phyloP scores from a whole-genome alignment of 2,888 invertebrate species.

The Incurvaria masculella region DNA sequence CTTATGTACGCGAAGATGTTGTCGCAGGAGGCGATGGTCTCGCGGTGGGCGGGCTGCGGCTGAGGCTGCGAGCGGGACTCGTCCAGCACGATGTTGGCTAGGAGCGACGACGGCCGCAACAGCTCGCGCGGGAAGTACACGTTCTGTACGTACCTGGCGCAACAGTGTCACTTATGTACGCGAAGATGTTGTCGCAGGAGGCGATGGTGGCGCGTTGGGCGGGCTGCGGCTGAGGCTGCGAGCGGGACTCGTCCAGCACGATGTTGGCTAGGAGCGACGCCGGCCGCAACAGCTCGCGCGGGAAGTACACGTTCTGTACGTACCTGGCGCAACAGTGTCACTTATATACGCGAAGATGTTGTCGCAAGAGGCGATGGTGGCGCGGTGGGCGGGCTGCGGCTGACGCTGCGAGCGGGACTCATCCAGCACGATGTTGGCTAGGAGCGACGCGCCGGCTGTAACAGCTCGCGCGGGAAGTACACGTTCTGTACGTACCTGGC shows the following conservation, averaged over 20 bases:
- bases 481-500: slow-evolving; percentile 62
- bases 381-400: slow-evolving; percentile 37
- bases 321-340: slow-evolving; percentile 80
- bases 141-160: slow-evolving; percentile 70
- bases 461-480: slow-evolving; percentile 69
- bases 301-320: slow-evolving; percentile 68
- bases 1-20: slow-evolving; percentile 76
- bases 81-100: slow-evolving; percentile 78
- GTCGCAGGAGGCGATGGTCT: slow-evolving; percentile 59
- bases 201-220: slow-evolving; percentile 40
- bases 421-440: slow-evolving; percentile 78
- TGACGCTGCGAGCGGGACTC: slow-evolving; percentile 60
- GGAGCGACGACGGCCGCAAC: slow-evolving; percentile 68
- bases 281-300: slow-evolving; percentile 69
- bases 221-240: too few species aligned
- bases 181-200: slow-evolving; percentile 72
- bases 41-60: slow-evolving; percentile 46
- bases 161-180: slow-evolving; percentile 79
- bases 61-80: slow-evolving; percentile 63
- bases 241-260: slow-evolving; percentile 69
- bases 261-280: slow-evolving; percentile 76
- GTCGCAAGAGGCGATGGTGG: slow-evolving; percentile 66
- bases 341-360: slow-evolving; percentile 76
- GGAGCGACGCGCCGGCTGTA: slow-evolving; percentile 71
- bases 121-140: slow-evolving; percentile 73